Percentiles rank a stretch among this genome's conserved stretches.
phyloP scores from a whole-genome alignment of 2,797 vertebrate genomes.

The Cetoscarus ocellatus region DNA sequence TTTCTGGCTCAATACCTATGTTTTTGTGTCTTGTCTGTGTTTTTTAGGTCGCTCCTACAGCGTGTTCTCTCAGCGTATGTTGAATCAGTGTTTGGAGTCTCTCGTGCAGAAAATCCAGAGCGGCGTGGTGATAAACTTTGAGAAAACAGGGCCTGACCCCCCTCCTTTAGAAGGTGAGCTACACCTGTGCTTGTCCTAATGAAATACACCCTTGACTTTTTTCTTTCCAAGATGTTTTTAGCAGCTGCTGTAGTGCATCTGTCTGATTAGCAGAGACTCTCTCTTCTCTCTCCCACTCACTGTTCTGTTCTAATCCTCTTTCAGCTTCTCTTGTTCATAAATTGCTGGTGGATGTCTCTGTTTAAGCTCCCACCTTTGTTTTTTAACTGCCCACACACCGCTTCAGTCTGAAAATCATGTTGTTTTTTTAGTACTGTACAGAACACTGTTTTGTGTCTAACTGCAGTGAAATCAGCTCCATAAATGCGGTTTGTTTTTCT shows the following conservation, averaged over 20 bases:
- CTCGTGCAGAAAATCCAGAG: constrained; percentile 98
- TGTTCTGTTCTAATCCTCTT: constrained; percentile 34
- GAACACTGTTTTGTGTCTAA: background rate
- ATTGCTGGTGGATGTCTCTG: constrained; percentile 27
- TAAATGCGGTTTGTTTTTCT: background rate
- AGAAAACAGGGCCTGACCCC: constrained; percentile 96
- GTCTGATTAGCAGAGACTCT: constrained; percentile 18
- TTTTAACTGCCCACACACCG: constrained; percentile 13
- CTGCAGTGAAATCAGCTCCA: background rate
- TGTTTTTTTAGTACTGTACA: constrained; percentile 3
- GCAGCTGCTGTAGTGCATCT: constrained; percentile 8
- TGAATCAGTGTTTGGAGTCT: constrained; percentile 98
- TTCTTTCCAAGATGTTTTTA: constrained; percentile 2
- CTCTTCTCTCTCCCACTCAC: constrained; percentile 13
- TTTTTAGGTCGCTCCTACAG: constrained; percentile 94
- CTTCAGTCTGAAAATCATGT: background rate
- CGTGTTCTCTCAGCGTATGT: constrained; percentile 95
- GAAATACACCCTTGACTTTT: background rate
- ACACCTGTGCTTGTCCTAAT: background rate
- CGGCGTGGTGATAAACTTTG: constrained; percentile 97
- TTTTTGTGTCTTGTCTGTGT: background rate
- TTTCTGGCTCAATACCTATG: background rate
- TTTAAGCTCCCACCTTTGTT: constrained; percentile 6
- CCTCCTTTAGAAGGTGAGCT: constrained; percentile 90
- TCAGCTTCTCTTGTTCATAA: constrained; percentile 24